Evolutionary conservation across 1,140 invertebrate genomes (phyloP), one percentile per base, ranked within the genome.

Genomic region (Drosophila neocordata): DNA sequence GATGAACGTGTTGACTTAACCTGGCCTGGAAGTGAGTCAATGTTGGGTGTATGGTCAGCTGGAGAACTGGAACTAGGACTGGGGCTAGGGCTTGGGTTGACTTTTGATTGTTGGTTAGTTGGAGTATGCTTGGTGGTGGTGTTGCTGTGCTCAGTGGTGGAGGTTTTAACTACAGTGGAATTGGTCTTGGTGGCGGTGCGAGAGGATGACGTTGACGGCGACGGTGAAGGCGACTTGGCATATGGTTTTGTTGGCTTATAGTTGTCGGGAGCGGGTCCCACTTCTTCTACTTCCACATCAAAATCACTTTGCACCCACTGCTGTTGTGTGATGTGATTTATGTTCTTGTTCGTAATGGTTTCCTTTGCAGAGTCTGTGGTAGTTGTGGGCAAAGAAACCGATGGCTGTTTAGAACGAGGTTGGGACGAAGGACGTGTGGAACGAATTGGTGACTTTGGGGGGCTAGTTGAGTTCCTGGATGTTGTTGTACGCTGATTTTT

Each of bases 11-110:
- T 27, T 62, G 65, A 24, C 37, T 15, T 51, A 60, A 51, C 27
- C 38, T 60, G 69, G 61, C 88, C 89, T 90, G 82, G 58, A 91
- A 90, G 68, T 63, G 76, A 75, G 79, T 89, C 81, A 88, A 79
- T 64, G 73, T 64, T 73, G 63, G 66, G 61, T 68, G 77, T 69
- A 89, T 78, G 71, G 65, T 88, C 85, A 72, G 64, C 64, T 73
- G 53, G 20, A 31, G 27, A 31, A 37, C 62, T 57, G 41, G 72
- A 51, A 72, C 67, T 69, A 66, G 69, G 37, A 52, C 24, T 38
- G 69, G 60, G 20, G 4, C 22, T 65, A 52, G 44, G 65, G 61
- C 52, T 60, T 8, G 52, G 31, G 24, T 20, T 71, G 58, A 64
- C 24, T 24, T 63, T 52, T 56, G 53, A 20, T 76, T 77, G 48